Conservation (phyloP, 2,888 invertebrate genomes). For the Himalopsyche kuldschensis region DNA sequence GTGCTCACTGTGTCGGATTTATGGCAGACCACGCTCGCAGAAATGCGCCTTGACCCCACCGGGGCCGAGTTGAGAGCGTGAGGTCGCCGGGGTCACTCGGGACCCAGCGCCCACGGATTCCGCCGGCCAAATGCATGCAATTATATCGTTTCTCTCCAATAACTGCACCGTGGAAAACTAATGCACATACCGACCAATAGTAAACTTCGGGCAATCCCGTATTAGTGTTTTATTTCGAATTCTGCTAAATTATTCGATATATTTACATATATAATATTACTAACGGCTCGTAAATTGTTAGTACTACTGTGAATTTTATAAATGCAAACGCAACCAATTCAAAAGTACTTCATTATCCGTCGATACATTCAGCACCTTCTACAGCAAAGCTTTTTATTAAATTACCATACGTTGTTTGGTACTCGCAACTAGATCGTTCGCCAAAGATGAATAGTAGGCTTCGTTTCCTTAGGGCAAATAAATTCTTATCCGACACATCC, state of each 20-base stretch:
- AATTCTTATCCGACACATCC: neutral
- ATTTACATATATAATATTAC: too few species aligned
- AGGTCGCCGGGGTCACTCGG: slow-evolving; percentile 12
- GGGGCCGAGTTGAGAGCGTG: slow-evolving; percentile 9
- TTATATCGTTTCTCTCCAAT: neutral
- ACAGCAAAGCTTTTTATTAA: too few species aligned
- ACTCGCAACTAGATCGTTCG: neutral
- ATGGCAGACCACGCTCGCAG: neutral
- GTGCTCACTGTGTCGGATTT: neutral
- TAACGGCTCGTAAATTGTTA: too few species aligned
- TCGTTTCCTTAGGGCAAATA: neutral
- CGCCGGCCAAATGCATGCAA: neutral
- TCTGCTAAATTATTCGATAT: neutral
- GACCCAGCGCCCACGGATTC: neutral
- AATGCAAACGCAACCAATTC: too few species aligned
- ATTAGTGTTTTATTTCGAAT: neutral
- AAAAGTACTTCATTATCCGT: too few species aligned
- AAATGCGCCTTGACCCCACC: slow-evolving; percentile 13
- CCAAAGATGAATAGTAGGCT: neutral
- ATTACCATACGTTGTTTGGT: neutral
- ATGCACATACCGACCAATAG: neutral
- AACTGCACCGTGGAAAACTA: neutral
- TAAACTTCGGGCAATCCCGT: neutral
- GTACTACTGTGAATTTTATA: too few species aligned
- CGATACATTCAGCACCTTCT: too few species aligned